Conservation (phyloP, 2,797 vertebrate genomes). For the Poecile montanus region DNA sequence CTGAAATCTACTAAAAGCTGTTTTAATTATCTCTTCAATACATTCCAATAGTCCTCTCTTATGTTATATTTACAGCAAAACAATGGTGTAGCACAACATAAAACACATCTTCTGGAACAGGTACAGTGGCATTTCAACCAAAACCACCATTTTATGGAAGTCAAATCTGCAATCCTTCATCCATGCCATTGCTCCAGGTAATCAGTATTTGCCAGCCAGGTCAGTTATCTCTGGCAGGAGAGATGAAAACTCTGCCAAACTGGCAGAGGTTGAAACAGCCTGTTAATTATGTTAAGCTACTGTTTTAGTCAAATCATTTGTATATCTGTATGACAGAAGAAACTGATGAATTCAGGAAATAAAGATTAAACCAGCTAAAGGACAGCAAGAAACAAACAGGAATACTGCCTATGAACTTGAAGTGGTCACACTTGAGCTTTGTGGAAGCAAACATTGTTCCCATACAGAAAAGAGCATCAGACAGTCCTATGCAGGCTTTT, state of each 20-base stretch:
- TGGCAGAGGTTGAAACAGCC: background rate
- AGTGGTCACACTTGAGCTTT: background rate
- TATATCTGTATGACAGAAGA: background rate
- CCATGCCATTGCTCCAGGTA: background rate
- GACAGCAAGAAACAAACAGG: background rate
- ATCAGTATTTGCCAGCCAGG: background rate
- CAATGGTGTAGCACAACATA: background rate
- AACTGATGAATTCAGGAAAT: background rate
- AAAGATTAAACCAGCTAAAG: background rate
- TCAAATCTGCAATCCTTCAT: background rate
- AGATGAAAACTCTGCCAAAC: background rate
- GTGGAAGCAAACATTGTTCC: background rate
- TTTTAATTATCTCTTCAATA: background rate
- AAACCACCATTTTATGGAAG: background rate
- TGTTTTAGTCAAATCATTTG: background rate
- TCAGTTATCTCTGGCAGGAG: constrained; percentile 30
- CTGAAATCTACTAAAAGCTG: background rate
- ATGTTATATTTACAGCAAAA: background rate
- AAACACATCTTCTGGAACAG: background rate
- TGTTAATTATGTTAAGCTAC: background rate
- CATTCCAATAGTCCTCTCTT: background rate
- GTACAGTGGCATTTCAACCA: background rate
- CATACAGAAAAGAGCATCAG: background rate
- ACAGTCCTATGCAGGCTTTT: background rate
- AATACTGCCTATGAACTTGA: background rate